phyloP scores from a whole-genome alignment of 2,113 vertebrate species.

The Raja brachyura region DNA sequence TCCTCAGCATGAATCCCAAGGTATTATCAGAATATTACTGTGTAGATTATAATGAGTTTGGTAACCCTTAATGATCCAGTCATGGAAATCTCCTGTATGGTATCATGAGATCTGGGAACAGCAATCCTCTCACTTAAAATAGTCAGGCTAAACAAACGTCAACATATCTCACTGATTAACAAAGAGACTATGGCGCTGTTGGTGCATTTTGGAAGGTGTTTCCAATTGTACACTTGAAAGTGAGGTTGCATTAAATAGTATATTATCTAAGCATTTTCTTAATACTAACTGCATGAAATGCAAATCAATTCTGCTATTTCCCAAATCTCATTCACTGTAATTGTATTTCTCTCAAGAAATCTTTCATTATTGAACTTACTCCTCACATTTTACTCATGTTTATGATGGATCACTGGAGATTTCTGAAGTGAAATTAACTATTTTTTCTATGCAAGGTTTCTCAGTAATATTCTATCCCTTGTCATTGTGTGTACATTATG shows the following conservation, averaged over 20 bases:
- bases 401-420: not conserved
- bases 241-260: not conserved
- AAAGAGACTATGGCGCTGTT: not conserved
- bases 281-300: not conserved
- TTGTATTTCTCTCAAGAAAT: too few species aligned
- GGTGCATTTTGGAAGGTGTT: not conserved
- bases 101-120: not conserved
- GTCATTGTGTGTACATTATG: not conserved
- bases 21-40: not conserved
- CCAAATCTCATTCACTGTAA: too few species aligned
- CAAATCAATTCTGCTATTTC: too few species aligned
- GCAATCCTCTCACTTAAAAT: not conserved
- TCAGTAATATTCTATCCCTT: not conserved
- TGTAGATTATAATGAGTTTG: not conserved
- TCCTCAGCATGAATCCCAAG: not conserved
- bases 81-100: not conserved
- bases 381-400: not conserved
- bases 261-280: slow-evolving; percentile 12
- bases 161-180: not conserved
- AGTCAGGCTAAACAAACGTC: not conserved
- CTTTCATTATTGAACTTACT: not conserved
- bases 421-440: not conserved
- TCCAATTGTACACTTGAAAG: not conserved
- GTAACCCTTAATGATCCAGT: not conserved
- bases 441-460: not conserved